Base-by-base conservation (phyloP, 2,888 invertebrate genomes). In the Acleris literana region DNA sequence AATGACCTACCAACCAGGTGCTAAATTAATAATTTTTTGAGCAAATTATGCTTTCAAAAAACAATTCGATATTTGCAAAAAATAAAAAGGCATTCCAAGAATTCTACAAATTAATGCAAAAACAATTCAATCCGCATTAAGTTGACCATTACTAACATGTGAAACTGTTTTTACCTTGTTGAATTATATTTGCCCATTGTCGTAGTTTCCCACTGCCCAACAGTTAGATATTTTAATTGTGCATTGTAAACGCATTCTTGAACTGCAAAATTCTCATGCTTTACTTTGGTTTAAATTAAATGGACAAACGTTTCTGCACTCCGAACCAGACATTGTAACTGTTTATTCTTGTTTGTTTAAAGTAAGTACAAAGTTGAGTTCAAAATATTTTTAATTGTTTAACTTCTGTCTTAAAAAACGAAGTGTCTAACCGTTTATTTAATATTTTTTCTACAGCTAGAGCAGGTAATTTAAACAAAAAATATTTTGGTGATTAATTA, bases 161-260 rank as follows among this genome's bases (percentile, higher is more conserved):
- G 83, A 86, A 85, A 87, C 83, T 83, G 79, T 82, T 84, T 33
- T 80, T 84, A 80, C 79, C 78, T 82, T 83, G 80, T 81, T 75
- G 76, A 73, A 71, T 80, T 80, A 72, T 80, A 76, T 81, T 75
- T 74, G 44, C 85, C 17, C 74, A 90, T 90, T 90, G 90, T 90
- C 78, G 77, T 70, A 33, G 69, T 75, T 90, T 91, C 90, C 82
- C 89, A 90, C 87, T 90, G 86, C 77, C 86, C 87, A 82, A 86
- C 83, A 79, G 85, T 84, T 85, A 85, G 74, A 79, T 84, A 82
- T 83, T 84, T 81, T 89, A 86, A 90, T 89, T 89, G 84, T 80
- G 78, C 81, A 84, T 86, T 85, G 86, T 84, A 79, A 85, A 82
- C 83, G 84, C 85, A 87, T 85, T 81, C 83, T 81, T 81, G 74